These are phyloP conservation scores for Rynchops niger DNA, from an alignment of 2,113 vertebrate genomes.

Conservation along the genomic window DNA sequence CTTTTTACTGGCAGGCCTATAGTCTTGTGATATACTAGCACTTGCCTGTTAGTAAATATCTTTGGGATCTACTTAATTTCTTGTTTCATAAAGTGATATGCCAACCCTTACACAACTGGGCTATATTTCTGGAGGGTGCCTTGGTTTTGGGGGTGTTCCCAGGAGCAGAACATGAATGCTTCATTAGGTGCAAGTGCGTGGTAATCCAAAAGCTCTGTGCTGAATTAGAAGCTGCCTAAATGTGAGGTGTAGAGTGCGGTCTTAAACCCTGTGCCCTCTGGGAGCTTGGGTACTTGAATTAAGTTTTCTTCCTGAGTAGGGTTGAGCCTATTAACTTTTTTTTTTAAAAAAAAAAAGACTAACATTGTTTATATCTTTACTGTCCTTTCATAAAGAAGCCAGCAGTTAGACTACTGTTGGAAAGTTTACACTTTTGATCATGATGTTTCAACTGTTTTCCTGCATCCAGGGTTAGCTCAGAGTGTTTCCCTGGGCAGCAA, in stretches of 20 bases:
- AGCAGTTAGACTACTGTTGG: not conserved
- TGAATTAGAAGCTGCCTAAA: not conserved
- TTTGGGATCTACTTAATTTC: not conserved
- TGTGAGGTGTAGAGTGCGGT: not conserved
- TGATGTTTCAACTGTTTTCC: not conserved
- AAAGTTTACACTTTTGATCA: not conserved
- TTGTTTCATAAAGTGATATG: not conserved
- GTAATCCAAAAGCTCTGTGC: not conserved
- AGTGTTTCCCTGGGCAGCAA: not conserved
- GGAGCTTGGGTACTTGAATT: not conserved
- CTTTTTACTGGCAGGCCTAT: not conserved
- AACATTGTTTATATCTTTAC: not conserved
- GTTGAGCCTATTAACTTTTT: not conserved
- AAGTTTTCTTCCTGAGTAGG: not conserved
- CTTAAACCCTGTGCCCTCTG: not conserved
- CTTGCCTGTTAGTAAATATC: not conserved
- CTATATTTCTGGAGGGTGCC: not conserved
- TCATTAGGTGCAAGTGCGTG: accelerated
- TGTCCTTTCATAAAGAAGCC: not conserved
- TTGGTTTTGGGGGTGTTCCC: not conserved
- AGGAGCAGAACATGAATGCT: not conserved
- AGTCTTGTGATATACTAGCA: not conserved
- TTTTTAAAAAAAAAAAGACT: not conserved
- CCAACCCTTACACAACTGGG: not conserved
- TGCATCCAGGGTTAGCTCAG: not conserved